These are phyloP conservation scores for Mandrillus leucophaeus DNA, from an alignment of 2,113 vertebrate species.

Conservation along the genomic window DNA sequence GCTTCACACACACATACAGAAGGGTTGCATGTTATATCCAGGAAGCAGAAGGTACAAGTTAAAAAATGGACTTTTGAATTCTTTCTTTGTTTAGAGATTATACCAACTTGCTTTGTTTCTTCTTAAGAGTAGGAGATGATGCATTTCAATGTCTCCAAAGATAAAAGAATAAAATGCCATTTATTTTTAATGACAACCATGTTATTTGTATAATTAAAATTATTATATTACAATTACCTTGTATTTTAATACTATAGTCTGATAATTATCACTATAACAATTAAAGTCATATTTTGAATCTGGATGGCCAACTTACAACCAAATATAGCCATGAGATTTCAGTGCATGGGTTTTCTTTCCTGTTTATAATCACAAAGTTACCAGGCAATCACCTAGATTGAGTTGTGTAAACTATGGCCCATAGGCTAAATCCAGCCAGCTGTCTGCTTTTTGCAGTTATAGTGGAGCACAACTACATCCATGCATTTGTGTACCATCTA, in stretches of 20 bases:
- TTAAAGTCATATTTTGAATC: neutral
- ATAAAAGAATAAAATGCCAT: constrained; percentile 21
- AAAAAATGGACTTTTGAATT: neutral
- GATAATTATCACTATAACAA: constrained; percentile 30
- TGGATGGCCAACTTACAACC: neutral
- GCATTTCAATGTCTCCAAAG: constrained; percentile 24
- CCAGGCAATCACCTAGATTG: neutral
- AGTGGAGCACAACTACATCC: neutral
- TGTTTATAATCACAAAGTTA: neutral
- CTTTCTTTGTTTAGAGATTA: constrained; percentile 50
- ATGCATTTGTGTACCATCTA: neutral
- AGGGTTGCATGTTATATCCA: neutral
- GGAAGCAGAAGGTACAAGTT: neutral
- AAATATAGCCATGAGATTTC: neutral
- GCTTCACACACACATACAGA: neutral
- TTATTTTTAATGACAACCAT: constrained; percentile 20
- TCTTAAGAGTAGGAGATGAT: neutral
- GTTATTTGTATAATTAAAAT: constrained; percentile 46
- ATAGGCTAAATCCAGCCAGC: neutral
- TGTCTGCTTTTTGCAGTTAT: neutral
- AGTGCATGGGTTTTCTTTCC: neutral
- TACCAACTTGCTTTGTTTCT: neutral
- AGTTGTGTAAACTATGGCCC: neutral
- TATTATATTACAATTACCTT: constrained; percentile 1
- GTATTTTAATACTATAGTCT: constrained; percentile 6